phyloP scores from a whole-genome alignment of 2,888 invertebrate species.

The Hirtodrosophila histrioides region DNA sequence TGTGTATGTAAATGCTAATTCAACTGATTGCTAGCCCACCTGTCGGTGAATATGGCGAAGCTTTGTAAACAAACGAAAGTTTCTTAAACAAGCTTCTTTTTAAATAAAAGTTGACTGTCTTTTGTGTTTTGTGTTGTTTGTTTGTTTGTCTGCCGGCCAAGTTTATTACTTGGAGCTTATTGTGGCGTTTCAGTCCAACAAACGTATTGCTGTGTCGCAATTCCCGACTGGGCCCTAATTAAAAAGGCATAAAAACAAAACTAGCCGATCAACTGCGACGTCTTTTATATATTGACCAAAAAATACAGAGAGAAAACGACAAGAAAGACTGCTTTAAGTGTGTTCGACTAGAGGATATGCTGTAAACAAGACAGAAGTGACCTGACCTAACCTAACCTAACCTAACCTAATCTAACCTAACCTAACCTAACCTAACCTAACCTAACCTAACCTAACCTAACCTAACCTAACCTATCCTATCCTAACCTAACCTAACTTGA shows the following conservation, averaged over 20 bases:
- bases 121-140: slow-evolving; percentile 3
- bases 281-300: slow-evolving; percentile 26
- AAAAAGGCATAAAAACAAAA: slow-evolving; percentile 41
- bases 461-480: no score
- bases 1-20: background rate
- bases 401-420: no score
- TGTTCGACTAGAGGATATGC: no score
- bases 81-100: slow-evolving; percentile 5
- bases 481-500: no score
- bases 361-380: no score
- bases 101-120: slow-evolving; percentile 12
- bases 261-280: slow-evolving; percentile 36
- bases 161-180: background rate
- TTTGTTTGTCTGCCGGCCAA: background rate
- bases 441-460: no score
- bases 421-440: no score
- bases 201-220: slow-evolving; percentile 26
- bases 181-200: slow-evolving; percentile 5
- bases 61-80: slow-evolving; percentile 10
- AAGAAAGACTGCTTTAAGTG: background rate
- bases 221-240: slow-evolving; percentile 31
- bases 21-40: slow-evolving; percentile 1
- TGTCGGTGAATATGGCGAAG: background rate
- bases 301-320: slow-evolving; percentile 11
- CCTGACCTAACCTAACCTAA: no score